Conservation (phyloP, 2,797 vertebrate genomes). For the Pangasius macronema region DNA sequence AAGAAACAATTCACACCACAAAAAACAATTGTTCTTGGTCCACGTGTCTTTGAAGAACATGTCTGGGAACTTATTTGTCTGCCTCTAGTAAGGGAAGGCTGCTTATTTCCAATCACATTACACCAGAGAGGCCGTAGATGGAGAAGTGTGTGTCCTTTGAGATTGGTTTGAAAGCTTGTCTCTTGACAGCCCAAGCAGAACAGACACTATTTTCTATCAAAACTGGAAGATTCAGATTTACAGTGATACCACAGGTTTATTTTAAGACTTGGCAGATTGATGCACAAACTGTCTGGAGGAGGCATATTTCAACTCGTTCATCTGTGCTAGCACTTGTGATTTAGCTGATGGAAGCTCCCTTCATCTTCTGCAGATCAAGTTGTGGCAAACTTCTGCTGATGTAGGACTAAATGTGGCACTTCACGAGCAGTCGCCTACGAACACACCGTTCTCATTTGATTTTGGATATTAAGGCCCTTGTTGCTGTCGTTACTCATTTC, state of each 20-base stretch:
- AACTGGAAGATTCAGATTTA: constrained; percentile 29
- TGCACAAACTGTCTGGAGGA: constrained; percentile 57
- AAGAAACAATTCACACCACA: constrained; percentile 32
- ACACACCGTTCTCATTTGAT: background rate
- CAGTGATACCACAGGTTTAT: constrained; percentile 60
- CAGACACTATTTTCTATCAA: constrained; percentile 17
- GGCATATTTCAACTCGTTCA: constrained; percentile 61
- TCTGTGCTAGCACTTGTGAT: constrained; percentile 57
- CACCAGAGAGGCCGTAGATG: background rate
- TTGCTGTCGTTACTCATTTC: background rate
- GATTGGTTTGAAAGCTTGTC: background rate
- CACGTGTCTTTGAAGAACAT: constrained; percentile 11
- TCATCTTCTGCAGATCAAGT: constrained; percentile 58
- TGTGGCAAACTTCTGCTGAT: constrained; percentile 35
- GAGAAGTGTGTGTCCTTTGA: background rate
- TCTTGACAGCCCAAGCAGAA: constrained; percentile 16
- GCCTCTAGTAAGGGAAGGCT: background rate
- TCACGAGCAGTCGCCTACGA: background rate
- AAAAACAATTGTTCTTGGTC: constrained; percentile 23
- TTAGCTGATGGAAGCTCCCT: constrained; percentile 56
- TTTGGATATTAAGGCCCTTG: background rate
- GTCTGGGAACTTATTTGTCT: constrained; percentile 2
- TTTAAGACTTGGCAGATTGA: constrained; percentile 58
- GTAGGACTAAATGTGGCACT: background rate
- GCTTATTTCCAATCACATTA: constrained; percentile 1